phyloP scores from a whole-genome alignment of 2,797 vertebrate species.

The Schizopygopsis malacanthus region DNA sequence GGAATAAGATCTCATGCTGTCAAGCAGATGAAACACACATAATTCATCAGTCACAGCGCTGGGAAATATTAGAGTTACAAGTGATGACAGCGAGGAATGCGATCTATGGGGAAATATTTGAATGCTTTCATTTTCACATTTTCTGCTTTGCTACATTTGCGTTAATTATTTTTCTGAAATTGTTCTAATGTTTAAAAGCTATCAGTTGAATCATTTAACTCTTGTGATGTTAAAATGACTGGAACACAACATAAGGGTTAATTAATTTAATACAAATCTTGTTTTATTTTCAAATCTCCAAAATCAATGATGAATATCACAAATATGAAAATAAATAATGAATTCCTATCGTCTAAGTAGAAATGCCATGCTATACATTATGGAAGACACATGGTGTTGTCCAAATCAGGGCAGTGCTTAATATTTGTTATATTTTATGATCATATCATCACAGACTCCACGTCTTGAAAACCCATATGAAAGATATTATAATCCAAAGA shows the following conservation, averaged over 20 bases:
- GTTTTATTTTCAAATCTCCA: not conserved
- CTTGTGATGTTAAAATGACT: no score
- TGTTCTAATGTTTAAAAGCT: not conserved
- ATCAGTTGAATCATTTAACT: not conserved
- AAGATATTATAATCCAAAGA: not conserved
- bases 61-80: conserved; percentile 69
- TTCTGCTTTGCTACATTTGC: not conserved
- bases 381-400: not conserved
- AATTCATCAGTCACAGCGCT: conserved; percentile 60
- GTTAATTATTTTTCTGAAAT: not conserved
- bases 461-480: not conserved
- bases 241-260: not conserved
- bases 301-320: not conserved
- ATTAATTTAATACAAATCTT: not conserved
- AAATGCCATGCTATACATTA: no score
- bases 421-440: not conserved
- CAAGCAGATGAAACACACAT: conserved; percentile 57
- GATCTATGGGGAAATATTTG: conserved; percentile 75
- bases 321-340: not conserved
- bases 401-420: not conserved
- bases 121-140: conserved; percentile 48
- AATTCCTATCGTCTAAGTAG: no score
- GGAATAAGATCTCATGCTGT: conserved; percentile 33
- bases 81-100: conserved; percentile 78
- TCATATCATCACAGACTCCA: not conserved